Base-by-base conservation (phyloP, 2,888 invertebrate genomes). In the Sipunculus nudus region DNA sequence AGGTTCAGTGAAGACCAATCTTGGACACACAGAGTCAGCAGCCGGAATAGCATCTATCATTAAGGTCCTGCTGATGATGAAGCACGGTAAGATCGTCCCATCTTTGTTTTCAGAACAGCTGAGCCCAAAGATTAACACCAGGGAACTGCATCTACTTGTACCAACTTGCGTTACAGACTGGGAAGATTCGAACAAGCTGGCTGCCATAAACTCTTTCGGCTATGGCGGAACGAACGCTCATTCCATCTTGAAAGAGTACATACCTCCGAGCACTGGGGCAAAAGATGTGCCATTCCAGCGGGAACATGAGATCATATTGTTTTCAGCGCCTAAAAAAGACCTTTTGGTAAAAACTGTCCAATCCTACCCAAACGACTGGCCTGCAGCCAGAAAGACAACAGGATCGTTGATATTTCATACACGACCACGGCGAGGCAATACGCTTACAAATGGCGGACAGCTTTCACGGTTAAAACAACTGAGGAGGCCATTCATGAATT, bases 221-320 rank as follows among this genome's bases (percentile, higher is more conserved):
- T 75, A 76, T 55, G 78, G 78, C 1, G 78, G 78, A 23, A 72
- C 75, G 16, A 78, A 78, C 46, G 50, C 67, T 29, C 78, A 78
- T 63, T 72, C 72, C 13, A 60, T 77, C 19, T 49, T 78, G 23
- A 35, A 48, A 38, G 56, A 68, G 41, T 39, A 25, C 19, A 26
- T 26, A 25, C n/a, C 25, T n/a, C n/a, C n/a, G n/a, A n/a, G n/a
- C n/a, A n/a, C n/a, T n/a, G n/a, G n/a, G n/a, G n/a, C n/a, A n/a
- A n/a, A n/a, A n/a, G n/a, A n/a, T n/a, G n/a, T n/a, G n/a, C n/a
- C n/a, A n/a, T n/a, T n/a, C n/a, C n/a, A n/a, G n/a, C n/a, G n/a
- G n/a, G n/a, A n/a, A n/a, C n/a, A n/a, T n/a, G n/a, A n/a, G n/a
- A n/a, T n/a, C n/a, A n/a, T n/a, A n/a, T n/a, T n/a, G n/a, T n/a